Conservation (phyloP, 35 echinoderm and acorn worm genomes). For the Lytechinus pictus region DNA sequence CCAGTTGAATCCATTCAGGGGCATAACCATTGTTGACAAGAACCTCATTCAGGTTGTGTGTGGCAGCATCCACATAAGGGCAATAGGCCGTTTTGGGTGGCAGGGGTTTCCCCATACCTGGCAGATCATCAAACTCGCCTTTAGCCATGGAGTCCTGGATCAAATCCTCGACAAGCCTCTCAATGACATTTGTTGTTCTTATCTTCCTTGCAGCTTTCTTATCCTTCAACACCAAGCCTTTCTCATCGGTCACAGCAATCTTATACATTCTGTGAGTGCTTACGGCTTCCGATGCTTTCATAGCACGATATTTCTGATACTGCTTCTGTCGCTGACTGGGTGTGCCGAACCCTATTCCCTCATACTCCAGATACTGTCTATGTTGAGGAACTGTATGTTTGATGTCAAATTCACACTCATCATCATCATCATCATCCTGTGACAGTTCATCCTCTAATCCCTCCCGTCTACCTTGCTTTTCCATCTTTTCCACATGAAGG, state of each 20-base stretch:
- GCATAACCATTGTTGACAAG: constrained; percentile 90
- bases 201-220: constrained; percentile 75
- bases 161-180: constrained; percentile 90
- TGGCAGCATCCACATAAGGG: constrained; percentile 68
- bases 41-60: constrained; percentile 82
- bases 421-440: constrained; percentile 37
- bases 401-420: constrained; percentile 51
- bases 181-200: constrained; percentile 80
- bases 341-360: constrained; percentile 83
- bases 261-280: constrained; percentile 61
- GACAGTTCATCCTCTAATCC: background rate
- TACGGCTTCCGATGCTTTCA: constrained; percentile 60
- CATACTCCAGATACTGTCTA: constrained; percentile 82
- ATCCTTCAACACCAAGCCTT: constrained; percentile 66
- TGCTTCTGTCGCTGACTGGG: constrained; percentile 84
- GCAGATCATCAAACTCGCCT: constrained; percentile 95
- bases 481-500: constrained; percentile 55
- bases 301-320: constrained; percentile 72
- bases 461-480: background rate
- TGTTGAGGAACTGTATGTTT: constrained; percentile 83
- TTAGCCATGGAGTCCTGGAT: constrained; percentile 87
- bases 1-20: constrained; percentile 81
- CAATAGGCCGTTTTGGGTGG: constrained; percentile 73
- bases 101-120: constrained; percentile 81
- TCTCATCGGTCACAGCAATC: constrained; percentile 32